Conservation (phyloP, 2,113 vertebrate species). For the Petrocephalus zakoni region DNA sequence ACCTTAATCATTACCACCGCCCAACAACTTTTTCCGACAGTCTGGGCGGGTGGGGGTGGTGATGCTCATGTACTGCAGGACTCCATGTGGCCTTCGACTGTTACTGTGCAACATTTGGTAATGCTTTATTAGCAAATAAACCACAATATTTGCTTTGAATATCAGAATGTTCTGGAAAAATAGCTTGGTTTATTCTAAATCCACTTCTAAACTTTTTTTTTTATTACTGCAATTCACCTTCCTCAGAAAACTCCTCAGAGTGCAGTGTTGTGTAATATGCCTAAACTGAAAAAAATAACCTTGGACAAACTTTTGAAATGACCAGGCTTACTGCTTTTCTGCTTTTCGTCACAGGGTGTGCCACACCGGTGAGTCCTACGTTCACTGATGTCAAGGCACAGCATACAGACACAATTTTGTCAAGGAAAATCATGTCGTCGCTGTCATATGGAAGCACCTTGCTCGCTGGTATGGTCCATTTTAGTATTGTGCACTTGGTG, state of each 20-base stretch:
- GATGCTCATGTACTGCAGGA: not conserved
- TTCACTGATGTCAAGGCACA: not conserved
- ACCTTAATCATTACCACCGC: not conserved
- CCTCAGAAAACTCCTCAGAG: not conserved
- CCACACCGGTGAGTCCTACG: not conserved
- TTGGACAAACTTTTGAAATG: not conserved
- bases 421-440: too few species aligned
- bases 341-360: slow-evolving; percentile 35
- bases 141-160: not conserved
- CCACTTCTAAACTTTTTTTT: not conserved
- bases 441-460: too few species aligned
- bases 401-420: too few species aligned
- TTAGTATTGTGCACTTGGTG: too few species aligned
- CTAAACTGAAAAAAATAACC: not conserved
- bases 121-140: not conserved
- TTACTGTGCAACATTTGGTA: not conserved
- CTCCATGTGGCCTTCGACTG: not conserved
- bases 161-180: too few species aligned
- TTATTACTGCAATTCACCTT: not conserved
- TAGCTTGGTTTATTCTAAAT: not conserved
- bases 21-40: not conserved
- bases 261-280: not conserved
- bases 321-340: not conserved
- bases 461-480: too few species aligned
- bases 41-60: not conserved